A percentile compares a stretch with the other conserved stretches of the same genome.
phyloP scores from a whole-genome alignment of 2,113 vertebrate species.

The Zosterops pallidus region DNA sequence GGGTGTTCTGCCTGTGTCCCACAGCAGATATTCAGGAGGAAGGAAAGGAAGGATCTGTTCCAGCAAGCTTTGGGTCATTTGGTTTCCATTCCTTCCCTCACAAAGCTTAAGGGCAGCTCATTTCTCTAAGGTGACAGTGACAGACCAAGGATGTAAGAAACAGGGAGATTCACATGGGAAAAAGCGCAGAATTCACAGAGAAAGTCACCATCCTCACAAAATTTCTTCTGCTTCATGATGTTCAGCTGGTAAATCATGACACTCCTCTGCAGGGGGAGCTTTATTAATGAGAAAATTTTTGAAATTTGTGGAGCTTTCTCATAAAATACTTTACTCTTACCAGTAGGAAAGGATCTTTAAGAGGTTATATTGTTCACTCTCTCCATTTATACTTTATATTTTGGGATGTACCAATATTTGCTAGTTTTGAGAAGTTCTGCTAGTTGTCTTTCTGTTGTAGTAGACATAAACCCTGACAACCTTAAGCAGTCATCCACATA shows the following conservation, averaged over 20 bases:
- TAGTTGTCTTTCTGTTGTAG: background rate
- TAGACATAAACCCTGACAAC: background rate
- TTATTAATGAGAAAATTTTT: background rate
- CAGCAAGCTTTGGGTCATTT: background rate
- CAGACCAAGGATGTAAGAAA: background rate
- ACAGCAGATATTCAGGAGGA: background rate
- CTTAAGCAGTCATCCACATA: background rate
- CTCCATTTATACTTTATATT: background rate
- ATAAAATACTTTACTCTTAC: background rate
- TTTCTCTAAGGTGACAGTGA: background rate
- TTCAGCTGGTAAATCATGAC: background rate
- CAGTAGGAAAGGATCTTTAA: background rate
- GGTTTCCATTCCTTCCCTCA: background rate
- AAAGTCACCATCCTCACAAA: background rate
- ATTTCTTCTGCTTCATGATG: background rate
- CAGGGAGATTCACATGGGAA: background rate
- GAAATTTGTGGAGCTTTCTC: background rate
- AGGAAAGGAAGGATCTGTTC: background rate
- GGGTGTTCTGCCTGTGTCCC: background rate
- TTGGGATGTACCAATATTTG: background rate
- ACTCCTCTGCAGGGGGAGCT: background rate
- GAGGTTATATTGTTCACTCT: background rate
- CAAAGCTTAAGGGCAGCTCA: background rate
- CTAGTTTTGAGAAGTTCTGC: background rate
- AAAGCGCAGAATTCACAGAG: background rate